Conservation (phyloP, 2,797 vertebrate genomes). For the Halcyon leucocephala region DNA sequence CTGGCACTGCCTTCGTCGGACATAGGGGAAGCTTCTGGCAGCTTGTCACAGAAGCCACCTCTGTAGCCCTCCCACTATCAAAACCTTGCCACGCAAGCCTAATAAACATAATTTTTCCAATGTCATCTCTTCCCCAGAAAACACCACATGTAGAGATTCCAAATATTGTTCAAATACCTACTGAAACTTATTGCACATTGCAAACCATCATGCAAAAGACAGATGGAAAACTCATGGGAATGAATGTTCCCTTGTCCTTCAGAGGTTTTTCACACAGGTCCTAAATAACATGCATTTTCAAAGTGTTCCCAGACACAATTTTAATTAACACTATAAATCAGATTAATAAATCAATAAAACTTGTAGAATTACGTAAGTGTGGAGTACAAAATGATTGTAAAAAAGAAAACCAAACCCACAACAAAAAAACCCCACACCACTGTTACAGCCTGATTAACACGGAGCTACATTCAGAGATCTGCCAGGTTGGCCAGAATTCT, state of each 20-base stretch:
- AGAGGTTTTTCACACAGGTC: background rate
- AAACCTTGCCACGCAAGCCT: background rate
- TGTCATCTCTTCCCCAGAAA: background rate
- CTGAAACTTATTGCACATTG: background rate
- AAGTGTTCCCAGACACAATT: background rate
- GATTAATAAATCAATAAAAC: background rate
- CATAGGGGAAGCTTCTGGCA: background rate
- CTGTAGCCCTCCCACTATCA: accelerated
- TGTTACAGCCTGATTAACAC: background rate
- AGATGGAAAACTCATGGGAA: background rate
- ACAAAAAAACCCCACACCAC: background rate
- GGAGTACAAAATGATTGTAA: background rate
- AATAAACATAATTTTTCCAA: background rate
- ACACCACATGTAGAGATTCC: background rate
- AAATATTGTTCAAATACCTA: background rate
- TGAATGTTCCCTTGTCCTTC: background rate
- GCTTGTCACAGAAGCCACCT: background rate
- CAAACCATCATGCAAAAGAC: background rate
- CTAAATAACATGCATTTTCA: background rate
- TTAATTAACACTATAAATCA: constrained; percentile 15
- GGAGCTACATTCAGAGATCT: background rate
- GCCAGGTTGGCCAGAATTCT: background rate
- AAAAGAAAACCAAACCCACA: background rate
- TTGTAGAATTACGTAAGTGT: background rate
- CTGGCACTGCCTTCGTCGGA: background rate